Base-by-base conservation (phyloP, 1,140 invertebrate genomes). In the Bombus breviceps region DNA sequence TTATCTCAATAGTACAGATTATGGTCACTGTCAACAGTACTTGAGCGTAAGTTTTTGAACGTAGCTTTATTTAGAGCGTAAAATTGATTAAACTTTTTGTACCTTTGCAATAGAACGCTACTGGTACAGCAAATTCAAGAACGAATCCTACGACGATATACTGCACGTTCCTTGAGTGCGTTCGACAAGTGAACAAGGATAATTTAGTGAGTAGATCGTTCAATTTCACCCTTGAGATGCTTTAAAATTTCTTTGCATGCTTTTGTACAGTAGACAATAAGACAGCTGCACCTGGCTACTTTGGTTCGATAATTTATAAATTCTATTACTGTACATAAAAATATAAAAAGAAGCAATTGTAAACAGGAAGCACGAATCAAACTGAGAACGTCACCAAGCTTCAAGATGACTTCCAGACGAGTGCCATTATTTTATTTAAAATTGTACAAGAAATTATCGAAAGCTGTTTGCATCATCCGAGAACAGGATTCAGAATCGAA, bases 151-250 rank as follows among this genome's bases (percentile, higher is more conserved):
- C 76, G 12, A 81, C 84, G 47, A 89, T 94, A 66, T 94, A 94
- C 64, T 94, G 93, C 83, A 92, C 93, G 47, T 94, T 94, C 76
- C 85, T 94, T 41, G 92, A 94, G 74, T 94, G 93, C 81, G 88
- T 94, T 77, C 91, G 93, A 28, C 92, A 94, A 90, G 93, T 93
- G 39, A 94, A 93, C 87, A 94, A 93, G 76, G 81, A 94, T 66
- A 88, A 37, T 71, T 85, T 94, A 91, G 93, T 94, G 92, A 93
- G 85, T 43, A 34, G 15, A 66, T 25, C 22, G 37, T 62, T 28
- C 22, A 25, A 64, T 75, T 43, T n/a, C 39, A 8, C 13, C 12
- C 13, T 41, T n/a, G 39, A 15, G 15, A 41, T 5, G 13, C 15
- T 75, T 64, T 22, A 22, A 10, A 32, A 64, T 66, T 34, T 34